Percentiles rank a stretch among this genome's conserved stretches.
phyloP scores from a whole-genome alignment of 2,888 invertebrate genomes.

The Scotopteryx bipunctaria region DNA sequence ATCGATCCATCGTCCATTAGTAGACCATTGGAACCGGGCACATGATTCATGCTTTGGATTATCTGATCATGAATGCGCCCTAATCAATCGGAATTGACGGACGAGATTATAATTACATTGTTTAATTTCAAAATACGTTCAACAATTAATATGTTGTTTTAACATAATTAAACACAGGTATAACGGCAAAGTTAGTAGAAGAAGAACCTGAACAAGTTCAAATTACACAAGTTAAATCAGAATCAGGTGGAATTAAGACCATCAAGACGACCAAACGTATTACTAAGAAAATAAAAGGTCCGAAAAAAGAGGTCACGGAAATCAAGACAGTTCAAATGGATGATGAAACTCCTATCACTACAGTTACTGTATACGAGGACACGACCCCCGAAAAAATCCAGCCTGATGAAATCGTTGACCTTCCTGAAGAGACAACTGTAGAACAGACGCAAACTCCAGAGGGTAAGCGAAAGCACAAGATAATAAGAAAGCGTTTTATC shows the following conservation, averaged over 20 bases:
- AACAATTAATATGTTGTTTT: too few species aligned
- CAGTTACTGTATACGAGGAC: slow-evolving; percentile 45
- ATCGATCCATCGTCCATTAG: too few species aligned
- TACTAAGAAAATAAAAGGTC: slow-evolving; percentile 41
- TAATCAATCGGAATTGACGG: too few species aligned
- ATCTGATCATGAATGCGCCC: too few species aligned
- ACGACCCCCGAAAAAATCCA: slow-evolving; percentile 33
- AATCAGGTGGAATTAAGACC: slow-evolving; percentile 49
- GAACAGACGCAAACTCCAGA: slow-evolving; percentile 1
- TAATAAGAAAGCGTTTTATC: slow-evolving; percentile 39
- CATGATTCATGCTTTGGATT: too few species aligned
- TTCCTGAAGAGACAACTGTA: slow-evolving; percentile 39
- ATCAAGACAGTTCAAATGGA: slow-evolving; percentile 29
- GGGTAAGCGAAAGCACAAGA: slow-evolving; percentile 6
- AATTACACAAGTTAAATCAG: slow-evolving; percentile 55
- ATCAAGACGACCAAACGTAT: slow-evolving; percentile 49
- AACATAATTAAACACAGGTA: slow-evolving; percentile 7
- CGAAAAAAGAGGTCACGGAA: slow-evolving; percentile 38
- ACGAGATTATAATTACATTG: too few species aligned
- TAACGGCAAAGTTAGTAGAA: slow-evolving; percentile 33
- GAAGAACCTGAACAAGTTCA: slow-evolving; percentile 31
- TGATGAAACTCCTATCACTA: slow-evolving; percentile 27
- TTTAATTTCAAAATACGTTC: too few species aligned
- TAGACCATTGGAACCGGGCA: too few species aligned
- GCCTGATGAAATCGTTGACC: slow-evolving; percentile 46